Base-by-base conservation (phyloP, 2,113 vertebrate species). In the Petrocephalus microphthalmus region DNA sequence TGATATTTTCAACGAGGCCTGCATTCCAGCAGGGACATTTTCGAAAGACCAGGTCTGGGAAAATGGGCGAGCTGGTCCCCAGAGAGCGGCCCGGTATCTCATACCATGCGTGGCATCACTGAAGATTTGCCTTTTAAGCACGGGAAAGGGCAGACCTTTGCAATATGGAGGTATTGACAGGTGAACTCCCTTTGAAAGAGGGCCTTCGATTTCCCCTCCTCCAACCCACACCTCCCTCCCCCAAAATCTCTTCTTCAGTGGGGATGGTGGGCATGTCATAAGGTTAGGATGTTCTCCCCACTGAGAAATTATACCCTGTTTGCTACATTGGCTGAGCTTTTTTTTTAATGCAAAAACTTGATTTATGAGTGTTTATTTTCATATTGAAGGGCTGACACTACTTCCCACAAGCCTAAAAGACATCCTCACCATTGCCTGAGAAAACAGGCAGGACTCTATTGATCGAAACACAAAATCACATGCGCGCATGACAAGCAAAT, bases 121-220 rank as follows among this genome's bases (percentile, higher is more conserved):
- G 85, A 54, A 57, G 11, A 64, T 86, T 45, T 86, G 11, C 85
- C 85, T 64, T 47, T 86, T 60, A 86, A 45, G 29, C 85, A 52
- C 1, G 22, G 85, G 20, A 86, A 86, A 64, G 56, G 85, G 53
- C 33, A 64, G 85, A 85, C 52, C 53, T 49, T 57, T 86, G 33
- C 85, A 64, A n/a, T 22, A 17, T 1, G 56, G 8, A n/a, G 37
- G 20, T 86, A 42, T 57, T 86, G 85, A 86, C 54, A 42, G 85
- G 56, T 64, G 15, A 86, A 52, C 33, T 57, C 51, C 25, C 84
- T 85, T 53, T 85, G 84, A 54, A 85, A 84, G 22, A 0, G 17
- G 33, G 15, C 47, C n/a, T 52, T 67, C 60, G 10, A 67, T 67
- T 13, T 67, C 60, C 8, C 51, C 45, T 25, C 49, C n/a, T 64